Evolutionary conservation across 2,113 vertebrate species (phyloP).

Genomic region (Phrynosoma blainvillii): DNA sequence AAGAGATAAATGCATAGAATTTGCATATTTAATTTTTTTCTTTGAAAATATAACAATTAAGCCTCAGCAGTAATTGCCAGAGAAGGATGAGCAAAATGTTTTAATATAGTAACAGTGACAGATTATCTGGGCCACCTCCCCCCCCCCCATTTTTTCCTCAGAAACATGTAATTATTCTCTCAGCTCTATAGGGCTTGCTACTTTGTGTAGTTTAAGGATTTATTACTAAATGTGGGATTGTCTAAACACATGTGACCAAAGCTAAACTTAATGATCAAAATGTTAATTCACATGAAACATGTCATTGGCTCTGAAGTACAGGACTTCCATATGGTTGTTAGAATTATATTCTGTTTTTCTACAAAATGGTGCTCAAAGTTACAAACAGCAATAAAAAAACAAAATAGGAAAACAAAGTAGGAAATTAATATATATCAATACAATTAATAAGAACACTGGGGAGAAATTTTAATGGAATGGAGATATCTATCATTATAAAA

Average conservation of each 20-base stretch:
- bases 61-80: conserved; percentile 2
- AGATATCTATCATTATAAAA: too few species aligned
- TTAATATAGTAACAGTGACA: not conserved
- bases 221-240: not conserved
- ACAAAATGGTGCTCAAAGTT: not conserved
- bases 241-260: not conserved
- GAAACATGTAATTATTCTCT: not conserved
- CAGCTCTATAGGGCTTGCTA: not conserved
- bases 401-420: not conserved
- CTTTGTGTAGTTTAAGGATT: not conserved
- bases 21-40: conserved; percentile 24
- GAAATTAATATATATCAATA: not conserved
- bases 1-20: conserved; percentile 16
- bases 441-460: not conserved
- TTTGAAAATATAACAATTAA: conserved; percentile 26
- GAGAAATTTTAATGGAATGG: too few species aligned
- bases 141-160: too few species aligned
- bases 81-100: conserved; percentile 21
- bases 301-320: not conserved
- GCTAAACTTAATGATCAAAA: not conserved
- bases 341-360: not conserved
- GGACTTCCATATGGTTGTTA: not conserved
- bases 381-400: not conserved
- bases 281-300: not conserved
- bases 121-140: not conserved